Percentiles rank a stretch among this genome's conserved stretches.
Evolutionary conservation across 2,888 invertebrate species (phyloP).

Genomic region (Meganola albula): DNA sequence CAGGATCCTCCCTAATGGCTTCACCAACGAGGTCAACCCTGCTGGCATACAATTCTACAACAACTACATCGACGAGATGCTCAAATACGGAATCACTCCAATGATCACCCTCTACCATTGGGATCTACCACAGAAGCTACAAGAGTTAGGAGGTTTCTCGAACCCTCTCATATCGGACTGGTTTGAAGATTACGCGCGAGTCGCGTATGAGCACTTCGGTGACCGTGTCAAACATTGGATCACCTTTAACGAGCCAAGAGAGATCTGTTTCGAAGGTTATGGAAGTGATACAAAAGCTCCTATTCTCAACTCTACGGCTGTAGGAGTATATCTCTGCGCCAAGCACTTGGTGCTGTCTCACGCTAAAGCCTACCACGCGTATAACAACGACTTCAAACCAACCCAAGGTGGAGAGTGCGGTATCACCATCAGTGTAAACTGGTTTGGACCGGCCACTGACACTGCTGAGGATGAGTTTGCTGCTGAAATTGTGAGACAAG

Average conservation of each 20-base stretch:
- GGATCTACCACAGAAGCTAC: constrained; percentile 71
- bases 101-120: constrained; percentile 75
- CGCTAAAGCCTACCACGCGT: constrained; percentile 57
- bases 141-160: constrained; percentile 71
- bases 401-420: constrained; percentile 35
- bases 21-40: constrained; percentile 67
- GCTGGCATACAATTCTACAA: constrained; percentile 81
- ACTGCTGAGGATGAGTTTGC: constrained; percentile 48
- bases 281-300: constrained; percentile 44
- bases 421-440: constrained; percentile 35
- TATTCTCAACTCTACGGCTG: constrained; percentile 47
- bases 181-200: constrained; percentile 65
- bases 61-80: constrained; percentile 77
- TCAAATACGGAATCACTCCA: constrained; percentile 78
- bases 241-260: constrained; percentile 76
- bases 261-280: constrained; percentile 58
- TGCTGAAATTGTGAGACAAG: constrained; percentile 37
- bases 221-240: constrained; percentile 74
- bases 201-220: constrained; percentile 59
- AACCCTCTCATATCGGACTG: constrained; percentile 56
- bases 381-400: constrained; percentile 44
- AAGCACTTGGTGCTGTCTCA: constrained; percentile 74
- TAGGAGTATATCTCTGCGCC: constrained; percentile 67
- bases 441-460: constrained; percentile 42
- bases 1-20: constrained; percentile 78